These are phyloP conservation scores for Hydropotes inermis DNA, from an alignment of 2,113 vertebrate species.

Conservation along the genomic window DNA sequence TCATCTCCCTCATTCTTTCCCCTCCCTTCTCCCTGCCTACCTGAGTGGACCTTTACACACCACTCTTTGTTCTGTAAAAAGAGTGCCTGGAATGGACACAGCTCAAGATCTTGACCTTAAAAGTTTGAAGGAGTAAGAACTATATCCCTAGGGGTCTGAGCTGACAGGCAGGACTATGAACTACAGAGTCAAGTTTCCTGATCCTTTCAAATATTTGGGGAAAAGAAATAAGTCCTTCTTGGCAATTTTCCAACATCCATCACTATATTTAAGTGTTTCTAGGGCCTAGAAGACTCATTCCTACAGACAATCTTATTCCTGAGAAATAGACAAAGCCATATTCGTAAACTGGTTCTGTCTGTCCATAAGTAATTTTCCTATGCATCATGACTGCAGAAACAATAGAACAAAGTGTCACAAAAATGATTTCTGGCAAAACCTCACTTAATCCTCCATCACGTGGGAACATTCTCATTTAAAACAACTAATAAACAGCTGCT, in stretches of 20 bases:
- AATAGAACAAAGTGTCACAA: neutral
- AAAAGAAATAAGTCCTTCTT: neutral
- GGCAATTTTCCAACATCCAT: neutral
- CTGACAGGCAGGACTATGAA: neutral
- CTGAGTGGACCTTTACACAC: neutral
- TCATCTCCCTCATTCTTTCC: neutral
- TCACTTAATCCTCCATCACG: neutral
- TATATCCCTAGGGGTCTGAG: neutral
- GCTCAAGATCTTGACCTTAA: slow-evolving; percentile 11
- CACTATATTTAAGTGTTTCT: neutral
- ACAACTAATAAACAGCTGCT: neutral
- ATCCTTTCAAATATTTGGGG: neutral
- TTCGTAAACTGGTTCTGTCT: neutral
- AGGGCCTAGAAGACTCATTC: neutral
- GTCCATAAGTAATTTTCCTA: neutral
- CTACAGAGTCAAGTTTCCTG: neutral
- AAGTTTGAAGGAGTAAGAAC: neutral
- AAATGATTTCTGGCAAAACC: neutral
- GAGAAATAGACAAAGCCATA: neutral
- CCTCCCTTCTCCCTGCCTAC: neutral
- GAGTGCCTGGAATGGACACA: slow-evolving; percentile 60
- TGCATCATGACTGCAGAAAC: neutral
- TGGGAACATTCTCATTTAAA: neutral
- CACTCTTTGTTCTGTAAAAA: slow-evolving; percentile 32
- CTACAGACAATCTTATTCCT: neutral